These are phyloP conservation scores for Tromatobia lineatoria DNA, from an alignment of 2,888 invertebrate species.

Conservation along the genomic window DNA sequence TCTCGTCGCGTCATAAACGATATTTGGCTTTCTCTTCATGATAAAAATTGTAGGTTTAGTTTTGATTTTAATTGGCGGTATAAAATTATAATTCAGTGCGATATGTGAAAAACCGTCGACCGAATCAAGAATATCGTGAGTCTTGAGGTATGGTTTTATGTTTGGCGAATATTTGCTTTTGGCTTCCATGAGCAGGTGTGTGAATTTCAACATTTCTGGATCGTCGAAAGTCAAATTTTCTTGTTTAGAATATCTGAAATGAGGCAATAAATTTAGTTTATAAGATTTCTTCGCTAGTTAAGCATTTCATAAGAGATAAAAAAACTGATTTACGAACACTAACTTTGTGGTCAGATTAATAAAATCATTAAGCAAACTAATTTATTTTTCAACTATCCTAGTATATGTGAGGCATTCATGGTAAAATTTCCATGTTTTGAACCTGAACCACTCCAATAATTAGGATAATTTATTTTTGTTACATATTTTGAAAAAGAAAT, in stretches of 20 bases:
- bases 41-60: slow-evolving; percentile 94
- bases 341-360: too few relatives aligned
- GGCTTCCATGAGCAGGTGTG: slow-evolving; percentile 93
- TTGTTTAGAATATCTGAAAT: slow-evolving; percentile 91
- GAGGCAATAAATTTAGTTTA: not conserved
- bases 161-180: slow-evolving; percentile 93
- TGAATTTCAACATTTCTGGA: slow-evolving; percentile 90
- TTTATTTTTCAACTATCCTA: too few relatives aligned
- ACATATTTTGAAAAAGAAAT: too few relatives aligned
- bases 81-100: slow-evolving; percentile 91
- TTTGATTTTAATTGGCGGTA: slow-evolving; percentile 93
- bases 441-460: too few relatives aligned
- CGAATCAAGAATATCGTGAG: slow-evolving; percentile 91
- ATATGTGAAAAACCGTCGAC: slow-evolving; percentile 94
- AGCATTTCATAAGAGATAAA: not conserved
- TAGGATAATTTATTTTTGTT: too few relatives aligned
- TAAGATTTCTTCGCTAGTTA: not conserved
- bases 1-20: slow-evolving; percentile 85
- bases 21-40: slow-evolving; percentile 89
- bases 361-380: too few relatives aligned
- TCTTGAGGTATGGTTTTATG: slow-evolving; percentile 90
- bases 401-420: too few relatives aligned
- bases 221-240: slow-evolving; percentile 90
- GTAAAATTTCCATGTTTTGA: too few relatives aligned
- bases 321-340: too few relatives aligned